Conservation (phyloP, 2,797 vertebrate species). For the Pseudotriccus pelzelni region DNA sequence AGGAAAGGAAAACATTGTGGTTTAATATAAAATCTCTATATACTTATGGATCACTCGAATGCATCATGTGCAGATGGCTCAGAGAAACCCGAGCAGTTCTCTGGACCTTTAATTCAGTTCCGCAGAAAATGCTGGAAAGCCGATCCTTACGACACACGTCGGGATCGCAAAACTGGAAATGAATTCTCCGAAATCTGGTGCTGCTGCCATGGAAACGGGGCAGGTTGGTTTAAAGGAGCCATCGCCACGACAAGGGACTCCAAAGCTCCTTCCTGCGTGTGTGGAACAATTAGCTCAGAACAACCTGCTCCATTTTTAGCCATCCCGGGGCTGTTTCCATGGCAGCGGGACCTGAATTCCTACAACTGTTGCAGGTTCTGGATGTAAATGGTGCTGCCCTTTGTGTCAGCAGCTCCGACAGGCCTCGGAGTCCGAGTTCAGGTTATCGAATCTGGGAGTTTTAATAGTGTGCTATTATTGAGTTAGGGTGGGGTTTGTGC, state of each 20-base stretch:
- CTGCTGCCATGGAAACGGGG: neutral
- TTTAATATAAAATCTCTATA: neutral
- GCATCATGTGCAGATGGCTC: neutral
- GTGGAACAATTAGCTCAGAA: neutral
- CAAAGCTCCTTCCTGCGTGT: neutral
- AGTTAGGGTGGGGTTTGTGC: neutral
- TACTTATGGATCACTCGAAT: neutral
- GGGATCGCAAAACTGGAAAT: neutral
- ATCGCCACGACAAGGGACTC: neutral
- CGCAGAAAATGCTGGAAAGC: neutral
- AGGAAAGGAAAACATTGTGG: neutral
- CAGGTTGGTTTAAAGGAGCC: neutral
- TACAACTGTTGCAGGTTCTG: neutral
- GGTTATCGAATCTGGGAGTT: neutral
- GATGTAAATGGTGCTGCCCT: neutral
- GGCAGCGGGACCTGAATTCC: neutral
- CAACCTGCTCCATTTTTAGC: conserved; percentile 13
- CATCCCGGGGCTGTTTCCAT: neutral
- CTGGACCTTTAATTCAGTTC: neutral
- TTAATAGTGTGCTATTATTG: neutral
- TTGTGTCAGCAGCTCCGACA: neutral
- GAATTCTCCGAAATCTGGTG: neutral
- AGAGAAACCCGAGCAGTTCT: neutral
- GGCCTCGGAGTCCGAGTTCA: fast-evolving
- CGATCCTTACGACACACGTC: neutral